phyloP scores from a whole-genome alignment of 2,797 vertebrate species.

The Sparus aurata region DNA sequence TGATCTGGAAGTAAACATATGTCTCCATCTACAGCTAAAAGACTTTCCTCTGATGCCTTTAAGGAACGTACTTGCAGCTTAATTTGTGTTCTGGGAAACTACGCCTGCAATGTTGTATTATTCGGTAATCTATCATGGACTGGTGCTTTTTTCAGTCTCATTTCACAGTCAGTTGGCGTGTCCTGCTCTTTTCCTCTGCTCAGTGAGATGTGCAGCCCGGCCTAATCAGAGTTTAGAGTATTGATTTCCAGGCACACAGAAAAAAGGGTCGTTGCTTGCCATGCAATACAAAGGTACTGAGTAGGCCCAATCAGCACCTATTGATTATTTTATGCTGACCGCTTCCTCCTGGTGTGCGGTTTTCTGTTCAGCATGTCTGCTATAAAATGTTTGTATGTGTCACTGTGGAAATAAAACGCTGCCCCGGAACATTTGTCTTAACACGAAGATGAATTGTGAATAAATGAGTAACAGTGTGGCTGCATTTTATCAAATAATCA shows the following conservation, averaged over 20 bases:
- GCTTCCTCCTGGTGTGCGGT: slow-evolving; percentile 59
- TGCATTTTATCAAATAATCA: slow-evolving; percentile 77
- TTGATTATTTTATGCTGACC: slow-evolving; percentile 76
- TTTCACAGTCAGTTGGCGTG: slow-evolving; percentile 63
- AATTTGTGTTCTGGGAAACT: slow-evolving; percentile 60
- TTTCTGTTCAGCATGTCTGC: slow-evolving; percentile 42
- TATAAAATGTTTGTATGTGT: slow-evolving; percentile 35
- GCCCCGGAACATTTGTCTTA: slow-evolving; percentile 52
- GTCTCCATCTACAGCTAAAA: not conserved
- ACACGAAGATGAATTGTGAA: slow-evolving; percentile 53
- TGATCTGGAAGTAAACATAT: not conserved
- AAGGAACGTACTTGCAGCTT: slow-evolving; percentile 25
- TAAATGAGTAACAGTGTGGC: slow-evolving; percentile 52
- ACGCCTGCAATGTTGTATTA: slow-evolving; percentile 46
- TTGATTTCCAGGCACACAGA: slow-evolving; percentile 72
- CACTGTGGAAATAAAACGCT: slow-evolving; percentile 26
- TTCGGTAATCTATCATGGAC: slow-evolving; percentile 58
- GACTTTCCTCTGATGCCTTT: slow-evolving; percentile 19
- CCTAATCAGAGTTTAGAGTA: slow-evolving; percentile 73
- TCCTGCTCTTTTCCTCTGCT: slow-evolving; percentile 68
- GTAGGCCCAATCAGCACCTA: slow-evolving; percentile 77
- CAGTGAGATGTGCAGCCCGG: slow-evolving; percentile 65
- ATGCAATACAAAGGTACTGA: slow-evolving; percentile 77
- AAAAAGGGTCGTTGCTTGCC: slow-evolving; percentile 69
- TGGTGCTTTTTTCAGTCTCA: slow-evolving; percentile 54